phyloP scores from a whole-genome alignment of 2,888 invertebrate genomes.

The Panzeria rudis region DNA sequence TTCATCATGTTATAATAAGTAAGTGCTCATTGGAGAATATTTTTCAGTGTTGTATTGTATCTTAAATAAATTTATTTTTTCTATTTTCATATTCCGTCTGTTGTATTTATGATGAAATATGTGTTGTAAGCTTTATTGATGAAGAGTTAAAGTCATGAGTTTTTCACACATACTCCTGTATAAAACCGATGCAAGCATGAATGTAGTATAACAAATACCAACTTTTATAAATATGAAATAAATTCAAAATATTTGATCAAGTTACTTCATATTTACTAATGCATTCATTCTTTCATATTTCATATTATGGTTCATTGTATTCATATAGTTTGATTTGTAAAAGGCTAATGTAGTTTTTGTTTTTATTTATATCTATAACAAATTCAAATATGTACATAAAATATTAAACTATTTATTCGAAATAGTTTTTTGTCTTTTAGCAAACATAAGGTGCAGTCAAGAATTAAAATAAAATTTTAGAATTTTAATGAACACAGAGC shows the following conservation, averaged over 20 bases:
- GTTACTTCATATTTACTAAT: slow-evolving; percentile 48
- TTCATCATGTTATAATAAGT: slow-evolving; percentile 52
- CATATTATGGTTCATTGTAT: slow-evolving; percentile 42
- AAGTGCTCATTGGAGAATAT: slow-evolving; percentile 59
- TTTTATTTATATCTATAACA: slow-evolving; percentile 18
- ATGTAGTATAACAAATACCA: slow-evolving; percentile 13
- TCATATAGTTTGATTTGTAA: background rate
- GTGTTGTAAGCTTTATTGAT: slow-evolving; percentile 48
- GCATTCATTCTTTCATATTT: slow-evolving; percentile 41
- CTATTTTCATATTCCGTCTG: background rate
- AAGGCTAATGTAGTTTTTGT: slow-evolving; percentile 17
- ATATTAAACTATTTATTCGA: slow-evolving; percentile 7
- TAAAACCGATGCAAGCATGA: slow-evolving; percentile 15
- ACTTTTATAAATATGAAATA: slow-evolving; percentile 32
- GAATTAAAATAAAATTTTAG: background rate
- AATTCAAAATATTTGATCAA: slow-evolving; percentile 61
- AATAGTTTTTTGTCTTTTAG: slow-evolving; percentile 14
- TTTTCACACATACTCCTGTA: slow-evolving; percentile 50
- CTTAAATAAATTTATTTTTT: slow-evolving; percentile 12
- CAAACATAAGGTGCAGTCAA: slow-evolving; percentile 30
- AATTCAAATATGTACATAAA: background rate
- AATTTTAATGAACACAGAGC: slow-evolving; percentile 41
- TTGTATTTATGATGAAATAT: slow-evolving; percentile 53
- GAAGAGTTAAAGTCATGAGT: slow-evolving; percentile 58
- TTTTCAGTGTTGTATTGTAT: slow-evolving; percentile 30